A percentile compares a stretch with the other conserved stretches of the same genome.
phyloP scores from a whole-genome alignment of 2,113 vertebrate species.

The Gallinago media region DNA sequence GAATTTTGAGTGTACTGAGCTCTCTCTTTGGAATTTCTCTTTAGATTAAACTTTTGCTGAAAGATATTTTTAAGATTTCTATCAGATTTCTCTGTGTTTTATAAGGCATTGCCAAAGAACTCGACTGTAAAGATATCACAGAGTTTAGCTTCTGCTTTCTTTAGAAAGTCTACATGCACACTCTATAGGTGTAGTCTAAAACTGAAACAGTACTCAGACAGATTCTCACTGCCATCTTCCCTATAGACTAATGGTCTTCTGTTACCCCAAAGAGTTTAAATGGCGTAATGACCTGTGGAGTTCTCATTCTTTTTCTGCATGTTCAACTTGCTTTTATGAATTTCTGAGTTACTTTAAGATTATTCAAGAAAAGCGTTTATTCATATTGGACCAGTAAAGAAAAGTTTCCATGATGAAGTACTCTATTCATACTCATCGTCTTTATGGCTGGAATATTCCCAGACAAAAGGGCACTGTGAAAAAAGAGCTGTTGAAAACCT shows the following conservation, averaged over 20 bases:
- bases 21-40: not conserved
- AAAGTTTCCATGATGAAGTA: not conserved
- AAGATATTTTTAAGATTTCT: not conserved
- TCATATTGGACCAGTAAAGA: not conserved
- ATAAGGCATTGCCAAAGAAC: not conserved
- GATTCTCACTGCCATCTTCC: not conserved
- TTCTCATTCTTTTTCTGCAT: not conserved
- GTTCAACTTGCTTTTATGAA: not conserved
- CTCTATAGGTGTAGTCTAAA: not conserved
- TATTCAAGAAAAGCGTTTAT: not conserved
- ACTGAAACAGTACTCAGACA: not conserved
- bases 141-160: not conserved
- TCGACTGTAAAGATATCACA: not conserved
- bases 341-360: not conserved
- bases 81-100: not conserved
- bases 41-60: not conserved
- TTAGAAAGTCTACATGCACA: not conserved
- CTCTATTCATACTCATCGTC: not conserved
- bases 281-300: not conserved
- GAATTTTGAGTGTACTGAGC: not conserved
- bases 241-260: not conserved
- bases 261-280: not conserved
- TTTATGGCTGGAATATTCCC: not conserved
- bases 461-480: not conserved
- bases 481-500: not conserved